A percentile compares a stretch with the other conserved stretches of the same genome.
Conservation (phyloP, 2,888 invertebrate genomes). For the Unio pictorum region DNA sequence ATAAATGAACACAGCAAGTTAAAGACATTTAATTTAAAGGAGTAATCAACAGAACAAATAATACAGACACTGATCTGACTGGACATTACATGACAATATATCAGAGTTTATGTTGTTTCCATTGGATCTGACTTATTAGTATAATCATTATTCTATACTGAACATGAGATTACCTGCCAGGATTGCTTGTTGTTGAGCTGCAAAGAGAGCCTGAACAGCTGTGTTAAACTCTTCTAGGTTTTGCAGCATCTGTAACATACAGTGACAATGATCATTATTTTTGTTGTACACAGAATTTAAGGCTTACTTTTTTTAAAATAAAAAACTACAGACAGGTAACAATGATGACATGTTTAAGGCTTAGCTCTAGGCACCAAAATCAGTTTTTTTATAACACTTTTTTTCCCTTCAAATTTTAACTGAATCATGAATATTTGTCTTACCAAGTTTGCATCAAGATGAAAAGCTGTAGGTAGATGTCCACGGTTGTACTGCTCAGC, state of each 20-base stretch:
- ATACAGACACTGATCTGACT: too few species aligned
- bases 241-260: constrained; percentile 85
- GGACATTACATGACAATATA: too few species aligned
- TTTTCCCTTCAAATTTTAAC: too few species aligned
- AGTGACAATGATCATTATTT: too few species aligned
- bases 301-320: neutral
- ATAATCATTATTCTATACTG: too few species aligned
- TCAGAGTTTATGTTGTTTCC: too few species aligned
- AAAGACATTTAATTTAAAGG: too few species aligned
- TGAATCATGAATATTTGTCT: constrained; percentile 15
- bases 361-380: too few species aligned
- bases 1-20: too few species aligned
- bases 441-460: constrained; percentile 94
- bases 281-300: neutral
- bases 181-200: constrained; percentile 78
- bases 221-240: constrained; percentile 95
- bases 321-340: neutral
- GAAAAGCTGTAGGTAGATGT: constrained; percentile 97
- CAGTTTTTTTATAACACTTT: too few species aligned
- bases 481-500: constrained; percentile 97
- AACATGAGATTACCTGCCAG: constrained; percentile 53
- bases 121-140: too few species aligned
- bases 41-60: too few species aligned
- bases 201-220: constrained; percentile 93
- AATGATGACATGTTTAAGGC: neutral